Base-by-base conservation (phyloP, 2,888 invertebrate species). In the Criorhina ranunculi region DNA sequence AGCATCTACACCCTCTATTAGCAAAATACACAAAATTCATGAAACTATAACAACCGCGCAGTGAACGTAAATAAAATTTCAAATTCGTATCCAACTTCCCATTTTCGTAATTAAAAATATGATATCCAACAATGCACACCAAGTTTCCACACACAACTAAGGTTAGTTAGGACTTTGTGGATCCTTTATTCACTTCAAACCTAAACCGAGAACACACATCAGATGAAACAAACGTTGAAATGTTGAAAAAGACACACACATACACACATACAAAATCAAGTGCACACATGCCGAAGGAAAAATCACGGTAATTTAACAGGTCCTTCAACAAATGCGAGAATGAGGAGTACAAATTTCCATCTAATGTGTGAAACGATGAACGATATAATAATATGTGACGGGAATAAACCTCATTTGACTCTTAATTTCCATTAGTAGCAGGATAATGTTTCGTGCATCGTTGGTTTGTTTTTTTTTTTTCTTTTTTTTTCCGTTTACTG, bases 351-450 rank as follows among this genome's bases (percentile, higher is more conserved):
- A 24, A 60, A 44, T 42, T 42, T 29, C 31, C 29, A 24, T 31
- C 42, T 42, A 60, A 42, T 31, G 37, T 51, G 49, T 37, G 53
- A 29, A 53, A 29, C 42, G 33, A 24, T 53, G 42, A 53, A 29
- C 19, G n/a, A n/a, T n/a, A n/a, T n/a, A n/a, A 31, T 7, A 8
- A 55, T 19, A 40, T 46, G 12, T 31, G 24, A 31, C n/a, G 24
- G 31, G 66, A 42, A 66, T 73, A 37, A 72, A 73, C 59, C 66
- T 66, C 72, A 73, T 66, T 72, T 79, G 59, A 59, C 59, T 79
- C 51, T 24, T 60, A 66, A 79, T 79, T 60, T 73, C 73, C 79
- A 79, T 79, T 79, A 79, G 66, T 72, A 49, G 17, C 46, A 24
- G 24, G 64, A 64, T 78, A 57, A 49, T 78, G 49, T 72, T 55